Conservation (phyloP, 2,797 vertebrate genomes). For the Pelodytes ibericus region DNA sequence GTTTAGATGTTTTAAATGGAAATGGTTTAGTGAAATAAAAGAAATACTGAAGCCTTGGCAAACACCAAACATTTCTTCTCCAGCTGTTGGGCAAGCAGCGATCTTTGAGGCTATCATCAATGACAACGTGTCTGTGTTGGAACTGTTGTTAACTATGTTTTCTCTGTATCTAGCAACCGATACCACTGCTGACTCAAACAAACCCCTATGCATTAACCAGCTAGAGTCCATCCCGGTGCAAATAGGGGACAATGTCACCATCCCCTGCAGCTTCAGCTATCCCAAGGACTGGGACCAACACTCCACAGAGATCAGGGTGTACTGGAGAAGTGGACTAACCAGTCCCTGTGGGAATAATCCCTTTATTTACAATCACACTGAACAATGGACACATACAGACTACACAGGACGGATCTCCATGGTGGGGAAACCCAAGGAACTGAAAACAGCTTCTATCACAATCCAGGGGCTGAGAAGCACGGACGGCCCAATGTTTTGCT, state of each 20-base stretch:
- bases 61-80: too few relatives aligned
- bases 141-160: background rate
- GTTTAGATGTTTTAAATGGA: too few relatives aligned
- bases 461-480: background rate
- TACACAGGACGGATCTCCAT: conserved; percentile 16
- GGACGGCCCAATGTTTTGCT: conserved; percentile 34
- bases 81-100: too few relatives aligned
- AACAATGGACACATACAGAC: background rate
- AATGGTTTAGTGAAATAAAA: too few relatives aligned
- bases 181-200: background rate
- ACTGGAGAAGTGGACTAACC: background rate
- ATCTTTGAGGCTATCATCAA: too few relatives aligned
- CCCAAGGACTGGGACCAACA: background rate
- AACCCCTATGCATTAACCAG: background rate
- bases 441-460: background rate
- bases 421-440: background rate
- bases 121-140: too few relatives aligned
- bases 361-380: conserved; percentile 34
- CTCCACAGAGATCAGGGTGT: conserved; percentile 22
- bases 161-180: background rate
- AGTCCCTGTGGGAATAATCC: conserved; percentile 10
- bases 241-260: conserved; percentile 1
- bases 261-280: conserved; percentile 32
- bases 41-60: too few relatives aligned
- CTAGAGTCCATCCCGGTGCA: background rate